These are phyloP conservation scores for Seira ritae DNA, from an alignment of 2,888 invertebrate genomes.

Conservation along the genomic window DNA sequence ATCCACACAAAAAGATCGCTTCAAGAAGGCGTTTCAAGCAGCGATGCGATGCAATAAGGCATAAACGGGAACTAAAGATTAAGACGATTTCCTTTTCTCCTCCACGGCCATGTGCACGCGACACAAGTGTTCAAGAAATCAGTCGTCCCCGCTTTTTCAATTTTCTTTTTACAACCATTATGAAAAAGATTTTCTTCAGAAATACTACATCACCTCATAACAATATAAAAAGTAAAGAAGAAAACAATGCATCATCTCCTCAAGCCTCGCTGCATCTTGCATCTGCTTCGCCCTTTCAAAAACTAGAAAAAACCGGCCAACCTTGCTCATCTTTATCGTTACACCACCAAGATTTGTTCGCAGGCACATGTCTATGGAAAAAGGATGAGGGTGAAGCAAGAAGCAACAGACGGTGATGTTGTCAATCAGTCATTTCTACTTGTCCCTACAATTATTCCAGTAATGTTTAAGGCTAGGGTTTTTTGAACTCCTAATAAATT, in stretches of 20 bases:
- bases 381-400: too few species aligned
- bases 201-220: neutral
- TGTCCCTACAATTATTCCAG: too few species aligned
- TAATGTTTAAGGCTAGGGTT: too few species aligned
- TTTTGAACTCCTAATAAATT: too few species aligned
- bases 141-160: slow-evolving; percentile 15
- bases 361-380: too few species aligned
- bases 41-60: neutral
- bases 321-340: slow-evolving; percentile 43
- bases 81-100: slow-evolving; percentile 51
- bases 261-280: slow-evolving; percentile 41
- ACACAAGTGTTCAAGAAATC: slow-evolving; percentile 60
- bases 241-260: slow-evolving; percentile 1
- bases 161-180: slow-evolving; percentile 20
- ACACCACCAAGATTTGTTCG: too few species aligned
- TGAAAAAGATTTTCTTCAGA: slow-evolving; percentile 6
- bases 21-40: slow-evolving; percentile 23
- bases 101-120: slow-evolving; percentile 55
- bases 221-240: neutral
- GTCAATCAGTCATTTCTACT: too few species aligned
- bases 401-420: too few species aligned
- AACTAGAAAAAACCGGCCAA: slow-evolving; percentile 28
- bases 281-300: slow-evolving; percentile 48
- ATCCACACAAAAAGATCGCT: too few species aligned
- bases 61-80: slow-evolving; percentile 42